phyloP scores from a whole-genome alignment of 2,888 invertebrate genomes.

The Neoitamus cyanurus region DNA sequence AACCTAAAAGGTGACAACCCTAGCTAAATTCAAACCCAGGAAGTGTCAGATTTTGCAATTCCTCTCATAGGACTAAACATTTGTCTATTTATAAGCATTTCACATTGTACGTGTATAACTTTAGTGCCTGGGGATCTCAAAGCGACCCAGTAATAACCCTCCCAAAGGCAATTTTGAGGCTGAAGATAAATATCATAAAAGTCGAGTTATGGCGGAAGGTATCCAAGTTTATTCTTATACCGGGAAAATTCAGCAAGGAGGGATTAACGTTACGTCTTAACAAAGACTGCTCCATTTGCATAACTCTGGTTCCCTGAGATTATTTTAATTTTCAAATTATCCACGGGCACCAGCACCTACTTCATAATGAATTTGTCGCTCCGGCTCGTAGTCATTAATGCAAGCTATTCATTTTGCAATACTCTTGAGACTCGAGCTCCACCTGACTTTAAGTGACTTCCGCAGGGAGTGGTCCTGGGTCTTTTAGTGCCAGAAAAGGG shows the following conservation, averaged over 20 bases:
- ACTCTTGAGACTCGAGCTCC: background rate
- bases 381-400: conserved; percentile 27
- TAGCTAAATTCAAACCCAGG: too few species aligned
- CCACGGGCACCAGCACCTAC: background rate
- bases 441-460: conserved; percentile 27
- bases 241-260: background rate
- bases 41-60: background rate
- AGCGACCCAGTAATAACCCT: background rate
- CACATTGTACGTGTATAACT: background rate
- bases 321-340: conserved; percentile 28
- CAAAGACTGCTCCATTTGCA: conserved; percentile 13
- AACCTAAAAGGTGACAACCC: too few species aligned
- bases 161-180: background rate
- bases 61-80: background rate
- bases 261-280: background rate
- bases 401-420: conserved; percentile 28
- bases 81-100: background rate
- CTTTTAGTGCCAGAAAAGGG: background rate
- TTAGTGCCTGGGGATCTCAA: background rate
- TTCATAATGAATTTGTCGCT: conserved; percentile 26
- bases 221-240: background rate
- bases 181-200: background rate
- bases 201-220: background rate
- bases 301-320: conserved; percentile 8
- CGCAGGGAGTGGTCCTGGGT: background rate